Conservation (phyloP, 2,888 invertebrate genomes). For the Ecliptopera silaceata region DNA sequence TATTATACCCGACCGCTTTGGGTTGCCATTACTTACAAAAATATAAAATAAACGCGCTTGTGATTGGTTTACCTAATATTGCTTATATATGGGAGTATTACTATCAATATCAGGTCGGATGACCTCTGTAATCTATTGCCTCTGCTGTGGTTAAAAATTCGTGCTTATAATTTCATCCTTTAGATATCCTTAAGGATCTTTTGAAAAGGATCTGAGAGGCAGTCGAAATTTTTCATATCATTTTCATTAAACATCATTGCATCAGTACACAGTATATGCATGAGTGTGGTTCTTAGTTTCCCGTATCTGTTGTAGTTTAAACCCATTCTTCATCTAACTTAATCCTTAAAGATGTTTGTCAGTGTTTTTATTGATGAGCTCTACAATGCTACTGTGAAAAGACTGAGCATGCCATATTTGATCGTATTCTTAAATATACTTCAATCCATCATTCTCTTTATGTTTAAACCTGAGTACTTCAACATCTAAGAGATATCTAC, state of each 20-base stretch:
- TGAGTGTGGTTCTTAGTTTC: constrained; percentile 76
- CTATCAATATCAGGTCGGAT: constrained; percentile 73
- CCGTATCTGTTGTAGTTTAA: constrained; percentile 23
- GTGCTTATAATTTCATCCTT: background rate
- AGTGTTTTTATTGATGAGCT: background rate
- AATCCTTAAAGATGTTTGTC: background rate
- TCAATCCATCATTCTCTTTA: too few species aligned
- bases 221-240: background rate
- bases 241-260: constrained; percentile 39
- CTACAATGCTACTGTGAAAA: background rate
- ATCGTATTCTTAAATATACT: too few species aligned
- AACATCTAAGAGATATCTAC: too few species aligned
- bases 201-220: background rate
- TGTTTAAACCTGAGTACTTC: too few species aligned
- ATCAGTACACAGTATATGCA: constrained; percentile 63
- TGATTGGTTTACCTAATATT: constrained; percentile 80
- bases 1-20: constrained; percentile 74
- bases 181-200: background rate
- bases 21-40: constrained; percentile 72
- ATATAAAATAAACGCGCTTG: constrained; percentile 58
- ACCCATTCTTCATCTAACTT: constrained; percentile 1
- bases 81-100: constrained; percentile 58
- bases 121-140: constrained; percentile 40
- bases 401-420: background rate
- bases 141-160: constrained; percentile 40